Evolutionary conservation across 2,888 invertebrate species (phyloP).

Genomic region (Spodoptera exigua): DNA sequence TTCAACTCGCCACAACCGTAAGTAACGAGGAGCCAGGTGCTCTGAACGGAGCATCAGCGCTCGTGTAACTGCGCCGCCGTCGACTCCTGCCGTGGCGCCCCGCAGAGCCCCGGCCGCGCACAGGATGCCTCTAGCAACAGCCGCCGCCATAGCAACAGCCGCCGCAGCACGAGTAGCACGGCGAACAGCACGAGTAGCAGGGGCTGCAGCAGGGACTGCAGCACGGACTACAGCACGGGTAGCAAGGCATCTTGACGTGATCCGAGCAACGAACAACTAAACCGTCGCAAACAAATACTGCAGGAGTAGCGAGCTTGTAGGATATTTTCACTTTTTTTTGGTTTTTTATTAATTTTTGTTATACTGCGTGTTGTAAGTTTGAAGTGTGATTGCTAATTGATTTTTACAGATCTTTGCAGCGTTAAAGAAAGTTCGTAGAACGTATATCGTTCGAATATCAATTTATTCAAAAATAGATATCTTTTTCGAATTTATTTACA

Average conservation of each 20-base stretch:
- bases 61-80: constrained; percentile 27
- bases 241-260: constrained; percentile 66
- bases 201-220: constrained; percentile 66
- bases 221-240: constrained; percentile 63
- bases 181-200: constrained; percentile 65
- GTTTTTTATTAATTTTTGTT: constrained; percentile 48
- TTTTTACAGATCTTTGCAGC: neutral
- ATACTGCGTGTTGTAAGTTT: constrained; percentile 68
- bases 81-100: constrained; percentile 10
- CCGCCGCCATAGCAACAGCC: constrained; percentile 57
- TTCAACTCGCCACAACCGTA: constrained; percentile 42
- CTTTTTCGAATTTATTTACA: neutral
- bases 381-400: constrained; percentile 67
- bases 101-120: constrained; percentile 6
- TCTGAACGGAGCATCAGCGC: constrained; percentile 49
- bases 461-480: constrained; percentile 10
- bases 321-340: constrained; percentile 45
- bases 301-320: constrained; percentile 32
- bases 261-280: constrained; percentile 31
- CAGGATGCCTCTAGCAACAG: constrained; percentile 28
- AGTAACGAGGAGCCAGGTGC: constrained; percentile 43
- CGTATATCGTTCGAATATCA: constrained; percentile 28
- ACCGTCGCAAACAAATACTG: constrained; percentile 40
- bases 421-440: constrained; percentile 59
- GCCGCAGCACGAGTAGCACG: constrained; percentile 70